Percentiles rank a stretch among this genome's conserved stretches.
These are phyloP conservation scores for Xylocopa sonorina DNA, from an alignment of 1,140 invertebrate genomes.

Conservation along the genomic window DNA sequence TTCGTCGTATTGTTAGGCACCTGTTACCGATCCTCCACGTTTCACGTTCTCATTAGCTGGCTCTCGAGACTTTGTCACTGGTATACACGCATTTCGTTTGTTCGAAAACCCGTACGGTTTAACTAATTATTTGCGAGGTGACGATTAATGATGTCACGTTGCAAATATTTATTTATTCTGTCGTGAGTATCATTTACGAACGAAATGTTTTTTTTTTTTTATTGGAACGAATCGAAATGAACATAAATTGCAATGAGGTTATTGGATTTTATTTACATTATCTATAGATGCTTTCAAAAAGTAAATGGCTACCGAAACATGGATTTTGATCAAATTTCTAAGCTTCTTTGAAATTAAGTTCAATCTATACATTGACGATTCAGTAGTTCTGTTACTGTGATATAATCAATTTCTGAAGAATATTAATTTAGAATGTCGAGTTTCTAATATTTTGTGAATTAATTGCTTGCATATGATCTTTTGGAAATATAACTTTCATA, in stretches of 20 bases:
- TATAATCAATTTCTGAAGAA: too few relatives aligned
- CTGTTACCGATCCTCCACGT: constrained; percentile 17
- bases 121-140: background rate
- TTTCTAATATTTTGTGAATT: background rate
- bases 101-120: background rate
- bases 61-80: background rate
- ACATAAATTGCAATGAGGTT: background rate
- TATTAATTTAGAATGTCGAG: background rate
- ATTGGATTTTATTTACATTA: background rate
- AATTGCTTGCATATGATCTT: background rate
- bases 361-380: too few relatives aligned
- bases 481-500: background rate
- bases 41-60: background rate
- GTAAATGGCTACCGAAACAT: background rate
- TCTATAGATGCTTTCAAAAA: background rate
- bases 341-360: background rate
- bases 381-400: too few relatives aligned
- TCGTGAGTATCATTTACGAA: background rate
- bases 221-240: background rate
- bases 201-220: background rate
- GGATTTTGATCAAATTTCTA: background rate
- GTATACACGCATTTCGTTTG: background rate
- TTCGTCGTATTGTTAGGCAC: constrained; percentile 49
- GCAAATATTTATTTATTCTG: constrained; percentile 38
- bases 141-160: constrained; percentile 36